phyloP scores from a whole-genome alignment of 2,797 vertebrate species.

The Gymnothorax javanicus region DNA sequence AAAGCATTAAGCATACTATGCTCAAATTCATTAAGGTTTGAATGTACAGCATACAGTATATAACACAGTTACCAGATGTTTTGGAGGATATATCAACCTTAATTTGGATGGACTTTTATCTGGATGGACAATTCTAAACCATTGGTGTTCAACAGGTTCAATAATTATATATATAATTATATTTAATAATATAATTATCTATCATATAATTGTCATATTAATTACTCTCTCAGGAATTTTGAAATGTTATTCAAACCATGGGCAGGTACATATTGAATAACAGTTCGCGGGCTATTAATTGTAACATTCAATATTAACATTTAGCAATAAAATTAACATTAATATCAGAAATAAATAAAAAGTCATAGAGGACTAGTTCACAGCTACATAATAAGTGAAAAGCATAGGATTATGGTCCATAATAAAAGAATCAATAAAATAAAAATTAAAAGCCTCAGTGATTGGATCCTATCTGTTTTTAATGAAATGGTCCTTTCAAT shows the following conservation, averaged over 20 bases:
- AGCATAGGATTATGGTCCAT: background rate
- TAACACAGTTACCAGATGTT: background rate
- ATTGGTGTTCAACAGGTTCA: background rate
- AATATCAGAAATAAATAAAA: too few relatives aligned
- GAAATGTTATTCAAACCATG: background rate
- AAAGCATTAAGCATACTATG: background rate
- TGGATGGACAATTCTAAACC: background rate
- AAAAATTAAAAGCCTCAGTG: too few relatives aligned
- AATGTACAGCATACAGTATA: background rate
- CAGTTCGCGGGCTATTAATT: background rate
- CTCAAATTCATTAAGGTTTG: background rate
- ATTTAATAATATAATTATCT: background rate
- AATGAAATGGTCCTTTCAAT: too few relatives aligned
- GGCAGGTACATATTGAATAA: background rate
- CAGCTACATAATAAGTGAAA: constrained; percentile 75
- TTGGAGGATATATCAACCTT: background rate
- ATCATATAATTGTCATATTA: too few relatives aligned
- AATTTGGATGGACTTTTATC: background rate
- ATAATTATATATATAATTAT: background rate
- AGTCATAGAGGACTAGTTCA: background rate
- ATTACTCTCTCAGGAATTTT: background rate
- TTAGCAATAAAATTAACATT: too few relatives aligned
- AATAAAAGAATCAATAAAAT: background rate
- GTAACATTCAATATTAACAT: too few relatives aligned
- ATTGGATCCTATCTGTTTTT: background rate